These are phyloP conservation scores for Anorthoa munda DNA, from an alignment of 2,888 invertebrate genomes.

Conservation along the genomic window DNA sequence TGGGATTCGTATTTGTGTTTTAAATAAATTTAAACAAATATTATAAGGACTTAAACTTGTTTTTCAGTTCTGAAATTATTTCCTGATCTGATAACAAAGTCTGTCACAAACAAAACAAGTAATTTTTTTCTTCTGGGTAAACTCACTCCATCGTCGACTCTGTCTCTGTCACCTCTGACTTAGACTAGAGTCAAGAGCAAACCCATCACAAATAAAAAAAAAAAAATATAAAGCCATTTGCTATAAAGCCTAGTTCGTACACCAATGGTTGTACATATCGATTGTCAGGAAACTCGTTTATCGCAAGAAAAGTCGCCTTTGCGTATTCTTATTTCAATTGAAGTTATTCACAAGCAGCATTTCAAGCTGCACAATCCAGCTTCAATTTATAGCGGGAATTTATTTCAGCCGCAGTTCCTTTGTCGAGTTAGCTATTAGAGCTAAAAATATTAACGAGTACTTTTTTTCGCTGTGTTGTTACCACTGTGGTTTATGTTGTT, in stretches of 20 bases:
- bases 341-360: conserved; percentile 76
- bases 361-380: conserved; percentile 72
- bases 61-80: too few relatives aligned
- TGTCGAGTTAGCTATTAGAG: conserved; percentile 60
- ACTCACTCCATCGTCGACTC: too few relatives aligned
- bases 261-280: conserved; percentile 54
- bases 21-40: too few relatives aligned
- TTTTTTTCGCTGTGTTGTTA: conserved; percentile 11
- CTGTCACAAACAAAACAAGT: not conserved
- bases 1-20: too few relatives aligned
- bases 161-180: too few relatives aligned
- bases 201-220: conserved; percentile 39
- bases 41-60: too few relatives aligned
- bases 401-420: conserved; percentile 71
- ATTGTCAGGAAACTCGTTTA: conserved; percentile 66
- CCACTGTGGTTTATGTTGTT: conserved; percentile 3
- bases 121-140: too few relatives aligned
- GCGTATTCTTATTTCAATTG: conserved; percentile 79
- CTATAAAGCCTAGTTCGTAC: too few relatives aligned
- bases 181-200: too few relatives aligned
- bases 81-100: too few relatives aligned
- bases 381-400: conserved; percentile 77
- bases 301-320: conserved; percentile 71
- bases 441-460: conserved; percentile 60
- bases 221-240: too few relatives aligned